These are phyloP conservation scores for Boloria selene DNA, from an alignment of 2,888 invertebrate species.

Conservation along the genomic window DNA sequence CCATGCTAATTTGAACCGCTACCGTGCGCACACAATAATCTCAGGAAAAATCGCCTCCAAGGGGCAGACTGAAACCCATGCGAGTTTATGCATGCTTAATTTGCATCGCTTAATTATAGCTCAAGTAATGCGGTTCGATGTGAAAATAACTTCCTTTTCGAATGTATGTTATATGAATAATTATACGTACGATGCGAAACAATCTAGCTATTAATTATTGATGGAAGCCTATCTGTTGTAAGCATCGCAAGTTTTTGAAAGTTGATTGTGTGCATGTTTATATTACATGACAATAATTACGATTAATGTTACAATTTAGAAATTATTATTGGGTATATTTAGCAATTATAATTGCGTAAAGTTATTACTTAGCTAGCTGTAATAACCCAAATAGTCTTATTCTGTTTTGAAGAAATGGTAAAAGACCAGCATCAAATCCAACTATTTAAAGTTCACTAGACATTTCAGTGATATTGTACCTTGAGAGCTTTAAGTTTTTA, in stretches of 20 bases:
- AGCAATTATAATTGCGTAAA: neutral
- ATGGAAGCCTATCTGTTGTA: conserved; percentile 9
- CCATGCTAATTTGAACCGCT: conserved; percentile 61
- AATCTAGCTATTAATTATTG: conserved; percentile 10
- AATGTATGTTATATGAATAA: conserved; percentile 17
- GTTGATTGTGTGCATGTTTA: conserved; percentile 11
- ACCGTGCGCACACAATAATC: conserved; percentile 55
- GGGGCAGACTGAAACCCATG: conserved; percentile 47
- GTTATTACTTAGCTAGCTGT: no score
- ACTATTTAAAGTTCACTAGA: no score
- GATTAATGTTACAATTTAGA: neutral
- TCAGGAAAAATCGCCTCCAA: conserved; percentile 53
- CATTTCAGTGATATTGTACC: no score
- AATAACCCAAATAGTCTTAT: no score
- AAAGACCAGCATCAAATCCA: no score
- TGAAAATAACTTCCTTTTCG: conserved; percentile 21
- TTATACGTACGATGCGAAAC: conserved; percentile 12
- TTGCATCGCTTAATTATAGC: conserved; percentile 34
- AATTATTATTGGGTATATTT: neutral
- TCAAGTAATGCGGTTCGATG: conserved; percentile 24
- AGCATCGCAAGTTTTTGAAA: conserved; percentile 6
- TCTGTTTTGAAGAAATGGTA: no score
- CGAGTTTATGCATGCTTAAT: conserved; percentile 41
- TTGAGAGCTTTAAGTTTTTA: no score
- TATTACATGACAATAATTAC: neutral